These are phyloP conservation scores for Eupithecia vulgata DNA, from an alignment of 2,888 invertebrate species.

Conservation along the genomic window DNA sequence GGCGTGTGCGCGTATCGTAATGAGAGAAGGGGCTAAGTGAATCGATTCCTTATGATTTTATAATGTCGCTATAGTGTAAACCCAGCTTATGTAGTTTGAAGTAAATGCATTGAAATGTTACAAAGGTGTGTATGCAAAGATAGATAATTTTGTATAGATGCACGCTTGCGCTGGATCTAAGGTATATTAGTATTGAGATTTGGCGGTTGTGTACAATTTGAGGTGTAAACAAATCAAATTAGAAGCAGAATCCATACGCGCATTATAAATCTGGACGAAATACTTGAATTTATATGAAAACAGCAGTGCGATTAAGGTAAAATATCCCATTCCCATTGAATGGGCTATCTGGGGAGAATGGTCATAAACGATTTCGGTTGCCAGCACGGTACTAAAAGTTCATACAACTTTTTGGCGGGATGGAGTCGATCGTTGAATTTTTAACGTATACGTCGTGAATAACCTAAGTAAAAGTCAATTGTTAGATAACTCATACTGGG, in stretches of 20 bases:
- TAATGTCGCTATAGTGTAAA: conserved; percentile 7
- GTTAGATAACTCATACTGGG: too few species aligned
- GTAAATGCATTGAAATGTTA: conserved; percentile 64
- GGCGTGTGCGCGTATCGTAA: too few species aligned
- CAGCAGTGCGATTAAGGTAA: too few species aligned
- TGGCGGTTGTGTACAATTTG: conserved; percentile 43
- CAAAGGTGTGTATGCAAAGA: conserved; percentile 51
- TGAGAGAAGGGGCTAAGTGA: background rate
- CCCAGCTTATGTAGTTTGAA: conserved; percentile 32
- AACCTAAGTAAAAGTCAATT: too few species aligned
- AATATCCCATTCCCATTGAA: too few species aligned
- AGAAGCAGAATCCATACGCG: background rate
- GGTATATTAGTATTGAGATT: conserved; percentile 46
- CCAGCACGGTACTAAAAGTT: too few species aligned
- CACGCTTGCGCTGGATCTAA: conserved; percentile 53
- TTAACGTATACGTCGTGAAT: too few species aligned
- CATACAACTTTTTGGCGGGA: too few species aligned
- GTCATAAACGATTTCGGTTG: too few species aligned
- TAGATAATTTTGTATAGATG: conserved; percentile 53
- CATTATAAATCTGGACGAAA: background rate
- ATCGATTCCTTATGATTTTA: background rate
- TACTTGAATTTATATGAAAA: background rate
- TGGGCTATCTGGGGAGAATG: too few species aligned
- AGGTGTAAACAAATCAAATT: background rate
- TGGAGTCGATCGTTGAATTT: too few species aligned